Evolutionary conservation across 2,888 invertebrate species (phyloP).

Genomic region (Pardosa pseudoannulata): DNA sequence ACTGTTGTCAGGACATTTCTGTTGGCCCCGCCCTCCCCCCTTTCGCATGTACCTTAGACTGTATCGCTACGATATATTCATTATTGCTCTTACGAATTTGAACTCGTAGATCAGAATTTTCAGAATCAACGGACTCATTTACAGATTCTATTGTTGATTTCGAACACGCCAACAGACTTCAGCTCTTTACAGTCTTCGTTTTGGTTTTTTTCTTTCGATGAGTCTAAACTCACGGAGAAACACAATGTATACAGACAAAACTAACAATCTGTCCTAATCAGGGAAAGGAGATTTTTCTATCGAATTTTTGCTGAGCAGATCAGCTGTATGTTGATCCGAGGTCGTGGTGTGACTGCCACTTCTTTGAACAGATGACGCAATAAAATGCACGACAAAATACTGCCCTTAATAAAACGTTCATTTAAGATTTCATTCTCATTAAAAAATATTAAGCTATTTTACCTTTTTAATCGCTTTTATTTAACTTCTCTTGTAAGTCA

Average conservation of each 20-base stretch:
- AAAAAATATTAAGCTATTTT: no score
- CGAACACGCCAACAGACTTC: background rate
- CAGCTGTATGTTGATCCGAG: background rate
- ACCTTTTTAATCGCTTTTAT: no score
- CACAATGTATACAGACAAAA: background rate
- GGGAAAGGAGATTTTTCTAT: conserved; percentile 4
- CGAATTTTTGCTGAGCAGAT: background rate
- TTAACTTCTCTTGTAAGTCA: no score
- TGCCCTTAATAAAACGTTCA: no score
- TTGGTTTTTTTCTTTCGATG: background rate
- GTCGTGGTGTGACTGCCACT: no score
- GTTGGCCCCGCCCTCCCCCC: conserved; percentile 15
- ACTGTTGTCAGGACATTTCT: conserved; percentile 8
- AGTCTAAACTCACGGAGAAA: background rate
- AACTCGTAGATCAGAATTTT: conserved; percentile 43
- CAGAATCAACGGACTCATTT: conserved; percentile 36
- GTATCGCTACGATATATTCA: conserved; percentile 37
- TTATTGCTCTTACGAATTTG: conserved; percentile 28
- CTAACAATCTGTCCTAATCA: conserved; percentile 14
- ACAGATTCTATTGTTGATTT: conserved; percentile 49
- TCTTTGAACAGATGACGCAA: no score
- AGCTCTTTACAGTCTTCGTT: background rate
- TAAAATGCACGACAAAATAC: no score
- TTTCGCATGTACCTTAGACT: conserved; percentile 45
- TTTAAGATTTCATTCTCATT: no score